Evolutionary conservation across 2,888 invertebrate genomes (phyloP).

Genomic region (Tetragonula carbonaria): DNA sequence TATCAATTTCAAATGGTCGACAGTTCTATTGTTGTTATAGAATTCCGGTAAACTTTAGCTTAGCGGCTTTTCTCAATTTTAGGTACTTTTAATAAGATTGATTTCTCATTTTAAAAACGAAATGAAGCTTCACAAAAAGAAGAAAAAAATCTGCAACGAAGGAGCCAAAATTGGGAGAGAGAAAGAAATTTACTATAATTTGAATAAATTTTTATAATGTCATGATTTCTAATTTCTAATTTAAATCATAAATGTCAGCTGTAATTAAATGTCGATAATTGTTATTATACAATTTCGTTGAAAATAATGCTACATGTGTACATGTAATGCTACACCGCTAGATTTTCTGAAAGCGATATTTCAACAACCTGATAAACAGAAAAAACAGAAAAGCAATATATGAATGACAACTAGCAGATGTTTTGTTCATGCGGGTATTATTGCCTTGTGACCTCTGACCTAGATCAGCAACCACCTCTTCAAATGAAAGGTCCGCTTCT

Average conservation of each 20-base stretch:
- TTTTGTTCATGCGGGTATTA: constrained; percentile 29
- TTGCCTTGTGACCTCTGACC: constrained; percentile 64
- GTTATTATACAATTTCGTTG: not conserved
- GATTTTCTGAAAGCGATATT: not conserved
- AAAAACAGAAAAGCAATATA: not conserved
- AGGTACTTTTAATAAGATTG: no score
- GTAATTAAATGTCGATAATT: no score
- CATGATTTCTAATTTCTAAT: not conserved
- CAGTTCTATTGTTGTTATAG: no score
- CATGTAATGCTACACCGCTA: not conserved
- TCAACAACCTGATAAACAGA: not conserved
- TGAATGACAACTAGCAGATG: constrained; percentile 28
- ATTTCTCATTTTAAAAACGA: no score
- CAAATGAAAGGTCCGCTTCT: not conserved
- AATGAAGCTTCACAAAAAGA: no score
- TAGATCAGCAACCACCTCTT: constrained; percentile 69
- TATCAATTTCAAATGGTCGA: no score
- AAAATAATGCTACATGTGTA: not conserved
- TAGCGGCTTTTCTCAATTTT: no score
- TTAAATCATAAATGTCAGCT: not conserved
- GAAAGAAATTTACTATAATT: no score
- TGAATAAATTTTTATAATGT: not conserved
- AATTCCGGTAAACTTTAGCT: no score
- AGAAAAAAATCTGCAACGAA: no score
- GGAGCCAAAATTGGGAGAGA: no score